Conservation (phyloP, 2,797 vertebrate genomes). For the Gallinago nigripennis region DNA sequence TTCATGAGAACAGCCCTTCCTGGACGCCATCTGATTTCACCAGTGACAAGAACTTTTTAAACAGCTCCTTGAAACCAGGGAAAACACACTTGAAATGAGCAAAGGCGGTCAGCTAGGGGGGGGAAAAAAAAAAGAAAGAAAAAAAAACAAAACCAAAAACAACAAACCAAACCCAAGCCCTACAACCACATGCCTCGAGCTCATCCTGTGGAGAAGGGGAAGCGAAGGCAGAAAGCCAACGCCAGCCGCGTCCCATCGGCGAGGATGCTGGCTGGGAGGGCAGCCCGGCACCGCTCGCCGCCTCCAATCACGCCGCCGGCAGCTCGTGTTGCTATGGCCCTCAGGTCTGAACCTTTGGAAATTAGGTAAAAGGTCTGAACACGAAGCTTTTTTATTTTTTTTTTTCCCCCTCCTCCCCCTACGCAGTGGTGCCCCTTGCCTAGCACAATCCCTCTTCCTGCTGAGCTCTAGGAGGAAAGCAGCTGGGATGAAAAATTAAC, state of each 20-base stretch:
- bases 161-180: no score
- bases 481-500: constrained; percentile 50
- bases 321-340: neutral
- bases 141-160: no score
- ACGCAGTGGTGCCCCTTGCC: neutral
- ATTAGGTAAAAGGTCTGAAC: constrained; percentile 60
- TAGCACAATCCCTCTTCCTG: constrained; percentile 39
- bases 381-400: neutral
- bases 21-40: neutral
- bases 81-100: neutral
- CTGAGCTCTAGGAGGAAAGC: constrained; percentile 7
- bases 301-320: neutral
- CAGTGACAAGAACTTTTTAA: neutral
- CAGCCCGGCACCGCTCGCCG: neutral
- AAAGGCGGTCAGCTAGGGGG: neutral
- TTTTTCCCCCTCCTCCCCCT: neutral
- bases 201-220: neutral
- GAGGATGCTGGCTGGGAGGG: neutral
- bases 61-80: neutral
- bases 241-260: rapidly evolving
- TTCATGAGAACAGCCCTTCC: neutral
- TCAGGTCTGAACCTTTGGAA: constrained; percentile 51
- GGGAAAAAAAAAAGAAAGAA: no score
- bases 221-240: neutral
- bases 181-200: neutral